Percentiles rank a stretch among this genome's conserved stretches.
Evolutionary conservation across 30 jellyfish, hydroid and myxozoan species (phyloP).

Genomic region (Aurelia sp.): DNA sequence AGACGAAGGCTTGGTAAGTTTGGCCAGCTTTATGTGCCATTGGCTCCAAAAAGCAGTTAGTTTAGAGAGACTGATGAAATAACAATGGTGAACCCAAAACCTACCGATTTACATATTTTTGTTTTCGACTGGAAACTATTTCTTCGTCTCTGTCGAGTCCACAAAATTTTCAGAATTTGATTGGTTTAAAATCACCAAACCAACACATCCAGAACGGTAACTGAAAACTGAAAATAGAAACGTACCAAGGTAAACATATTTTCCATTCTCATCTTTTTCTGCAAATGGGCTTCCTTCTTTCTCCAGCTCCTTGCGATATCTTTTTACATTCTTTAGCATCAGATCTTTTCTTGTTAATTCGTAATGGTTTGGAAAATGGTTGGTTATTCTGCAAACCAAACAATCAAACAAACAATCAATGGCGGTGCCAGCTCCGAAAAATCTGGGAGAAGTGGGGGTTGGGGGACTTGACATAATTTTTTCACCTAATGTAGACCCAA

Average conservation of each 20-base stretch:
- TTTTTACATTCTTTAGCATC: conserved; percentile 88
- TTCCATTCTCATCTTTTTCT: conserved; percentile 94
- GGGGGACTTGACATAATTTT: too few relatives aligned
- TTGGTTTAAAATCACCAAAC: neutral
- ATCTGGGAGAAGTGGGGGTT: too few relatives aligned
- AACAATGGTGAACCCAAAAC: too few relatives aligned
- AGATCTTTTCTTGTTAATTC: conserved; percentile 93
- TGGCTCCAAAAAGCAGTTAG: too few relatives aligned
- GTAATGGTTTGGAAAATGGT: conserved; percentile 94
- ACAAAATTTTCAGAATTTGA: neutral
- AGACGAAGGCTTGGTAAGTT: too few relatives aligned
- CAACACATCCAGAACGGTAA: neutral
- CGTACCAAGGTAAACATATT: conserved; percentile 88
- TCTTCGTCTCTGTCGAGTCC: neutral
- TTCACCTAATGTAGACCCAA: too few relatives aligned
- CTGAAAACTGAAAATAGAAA: neutral
- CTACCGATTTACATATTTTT: neutral
- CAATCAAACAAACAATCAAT: neutral
- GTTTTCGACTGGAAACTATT: neutral
- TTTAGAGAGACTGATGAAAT: too few relatives aligned
- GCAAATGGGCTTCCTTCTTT: conserved; percentile 93
- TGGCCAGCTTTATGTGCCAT: too few relatives aligned
- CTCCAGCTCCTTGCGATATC: conserved; percentile 92
- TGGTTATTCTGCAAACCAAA: conserved; percentile 61
- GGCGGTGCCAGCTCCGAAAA: too few relatives aligned